phyloP scores from a whole-genome alignment of 2,888 invertebrate genomes.

The Nudaria mundana region DNA sequence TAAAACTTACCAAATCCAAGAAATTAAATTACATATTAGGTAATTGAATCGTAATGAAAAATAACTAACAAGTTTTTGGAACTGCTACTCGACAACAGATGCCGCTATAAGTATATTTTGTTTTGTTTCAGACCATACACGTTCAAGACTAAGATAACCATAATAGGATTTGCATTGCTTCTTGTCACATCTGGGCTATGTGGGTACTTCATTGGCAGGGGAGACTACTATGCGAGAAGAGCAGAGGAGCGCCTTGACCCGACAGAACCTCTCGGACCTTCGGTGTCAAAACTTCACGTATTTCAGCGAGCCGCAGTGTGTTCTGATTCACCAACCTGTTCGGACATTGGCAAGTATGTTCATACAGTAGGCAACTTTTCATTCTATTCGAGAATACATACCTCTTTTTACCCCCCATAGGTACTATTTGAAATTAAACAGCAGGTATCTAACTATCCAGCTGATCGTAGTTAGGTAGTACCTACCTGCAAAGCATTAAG shows the following conservation, averaged over 20 bases:
- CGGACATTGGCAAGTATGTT: conserved; percentile 87
- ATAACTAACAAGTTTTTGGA: not conserved
- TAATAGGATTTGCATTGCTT: conserved; percentile 44
- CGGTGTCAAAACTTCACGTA: conserved; percentile 83
- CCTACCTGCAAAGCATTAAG: too few species aligned
- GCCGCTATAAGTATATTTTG: conserved; percentile 21
- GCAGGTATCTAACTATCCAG: too few species aligned
- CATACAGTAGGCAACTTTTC: not conserved
- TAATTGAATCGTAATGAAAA: not conserved
- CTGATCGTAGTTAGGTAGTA: too few species aligned
- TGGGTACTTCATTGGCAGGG: conserved; percentile 55
- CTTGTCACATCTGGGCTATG: conserved; percentile 58
- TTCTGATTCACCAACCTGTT: conserved; percentile 88
- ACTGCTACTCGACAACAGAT: conserved; percentile 36
- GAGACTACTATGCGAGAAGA: conserved; percentile 46
- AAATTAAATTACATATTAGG: not conserved
- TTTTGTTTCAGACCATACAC: conserved; percentile 60
- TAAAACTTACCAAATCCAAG: not conserved
- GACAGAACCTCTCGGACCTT: conserved; percentile 82
- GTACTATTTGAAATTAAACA: too few species aligned
- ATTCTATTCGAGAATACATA: too few species aligned
- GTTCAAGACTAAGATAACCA: conserved; percentile 52
- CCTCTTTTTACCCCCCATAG: too few species aligned
- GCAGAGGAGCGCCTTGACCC: conserved; percentile 84
- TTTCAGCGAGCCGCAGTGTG: conserved; percentile 88